Evolutionary conservation across 2,888 invertebrate species (phyloP), one percentile per base, ranked within the genome.

Genomic region (Spodoptera littoralis): DNA sequence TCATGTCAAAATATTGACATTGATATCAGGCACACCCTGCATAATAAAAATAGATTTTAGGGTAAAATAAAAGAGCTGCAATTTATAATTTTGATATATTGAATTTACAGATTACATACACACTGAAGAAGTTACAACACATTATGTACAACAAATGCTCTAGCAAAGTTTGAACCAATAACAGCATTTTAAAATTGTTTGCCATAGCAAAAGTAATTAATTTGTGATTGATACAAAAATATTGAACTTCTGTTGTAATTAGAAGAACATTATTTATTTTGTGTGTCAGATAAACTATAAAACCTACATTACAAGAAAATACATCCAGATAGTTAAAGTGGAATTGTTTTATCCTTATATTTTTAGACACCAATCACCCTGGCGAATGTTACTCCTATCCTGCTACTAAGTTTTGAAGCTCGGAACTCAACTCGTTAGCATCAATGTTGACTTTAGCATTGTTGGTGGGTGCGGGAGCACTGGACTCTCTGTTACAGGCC

Each of bases 401-500:
- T 43, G 92, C 88, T 61, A 94, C 90, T 11, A 95, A 87, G 80
- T 95, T 95, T 86, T 95, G 93, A 46, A 95, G 89, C 77, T 95
- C 93, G 44, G 94, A 86, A 79, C 94, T 94, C 57, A 95, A 85
- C 81, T 95, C 95, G 36, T 90, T 86, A 0, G 94, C 80, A 76
- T 95, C 95, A 72, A 95, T 87, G 73, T 83, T 80, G 56, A 82
- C 76, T 81, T 89, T 90, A 47, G 86, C 70, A 63, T 85, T 86
- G 12, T 74, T 76, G 12, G 89, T 74, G 3, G 85, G 56, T 0
- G 84, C 73, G 0, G 92, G 92, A 4, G 88, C 88, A 65, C 95
- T 95, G 1, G 93, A 90, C 68, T 97, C 95, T 71, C 97, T 94
- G 64, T 96, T 96, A 84, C 98, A 98, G 44, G 96, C 96, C 84